Base-by-base conservation (phyloP, 2,888 invertebrate genomes). In the Apeira syringaria region DNA sequence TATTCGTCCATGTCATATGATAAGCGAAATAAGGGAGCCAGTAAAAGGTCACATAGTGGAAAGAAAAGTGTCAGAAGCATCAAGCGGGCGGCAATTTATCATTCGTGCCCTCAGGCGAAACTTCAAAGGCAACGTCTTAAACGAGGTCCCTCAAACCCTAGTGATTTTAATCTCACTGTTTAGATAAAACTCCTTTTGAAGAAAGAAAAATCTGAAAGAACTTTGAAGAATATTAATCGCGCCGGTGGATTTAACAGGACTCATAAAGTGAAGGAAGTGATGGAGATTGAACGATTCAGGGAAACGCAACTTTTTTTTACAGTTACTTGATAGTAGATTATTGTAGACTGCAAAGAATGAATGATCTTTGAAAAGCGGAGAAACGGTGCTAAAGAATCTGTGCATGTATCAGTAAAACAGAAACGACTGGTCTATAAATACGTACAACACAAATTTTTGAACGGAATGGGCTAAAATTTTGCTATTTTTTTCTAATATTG, bases 141-240 rank as follows among this genome's bases (percentile, higher is more conserved):
- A 65, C 66, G 67, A 67, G 64, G 59, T 66, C 62, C 58, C 65
- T 69, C 69, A 73, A 74, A 72, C 67, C 74, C 63, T 70, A 68
- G 71, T 64, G 72, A 72, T 73, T 80, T 79, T 80, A 82, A 82
- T 82, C 79, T 78, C 63, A 67, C 68, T 78, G 77, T 78, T 80
- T 74, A 74, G 70, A 75, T 72, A 74, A 65, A 68, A 59, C 61
- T 61, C 56, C 56, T 68, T 70, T 67, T 50, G 53, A 50, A 42
- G 44, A 47, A 54, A 57, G 62, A 64, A 64, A 68, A 68, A 58
- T 53, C 56, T 63, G 20, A 55, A 56, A 63, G 60, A 61, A 71
- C 55, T 72, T 59, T 60, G 61, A 48, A 50, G 63, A 65, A 73
- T 75, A 63, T 71, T 68, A 67, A 72, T 66, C 50, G 54, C 39